Conservation (phyloP, 2,888 invertebrate genomes). For the Eurois occulta region DNA sequence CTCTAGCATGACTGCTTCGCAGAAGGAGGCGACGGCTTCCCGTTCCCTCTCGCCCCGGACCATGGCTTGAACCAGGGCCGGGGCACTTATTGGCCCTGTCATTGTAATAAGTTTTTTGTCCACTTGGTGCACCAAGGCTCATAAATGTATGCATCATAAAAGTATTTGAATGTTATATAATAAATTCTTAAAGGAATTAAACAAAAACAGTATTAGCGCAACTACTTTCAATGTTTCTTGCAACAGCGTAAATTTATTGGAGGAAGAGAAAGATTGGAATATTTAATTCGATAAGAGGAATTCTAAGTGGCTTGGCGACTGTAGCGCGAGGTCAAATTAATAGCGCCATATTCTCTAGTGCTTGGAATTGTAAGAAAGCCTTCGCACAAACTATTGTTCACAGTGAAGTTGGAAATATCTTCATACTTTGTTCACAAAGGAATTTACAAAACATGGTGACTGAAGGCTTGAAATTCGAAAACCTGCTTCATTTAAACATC, state of each 20-base stretch:
- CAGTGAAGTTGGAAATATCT: slow-evolving; percentile 40
- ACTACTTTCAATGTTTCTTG: slow-evolving; percentile 42
- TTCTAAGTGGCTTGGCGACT: slow-evolving; percentile 63
- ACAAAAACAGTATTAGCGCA: slow-evolving; percentile 39
- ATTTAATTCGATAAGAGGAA: slow-evolving; percentile 66
- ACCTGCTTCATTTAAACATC: background rate
- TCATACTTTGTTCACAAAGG: slow-evolving; percentile 23
- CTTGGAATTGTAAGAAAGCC: slow-evolving; percentile 51
- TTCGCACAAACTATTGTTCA: slow-evolving; percentile 50
- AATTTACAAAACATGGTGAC: slow-evolving; percentile 16
- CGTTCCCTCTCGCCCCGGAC: too few species aligned
- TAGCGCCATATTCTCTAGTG: slow-evolving; percentile 46
- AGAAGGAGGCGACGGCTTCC: too few species aligned
- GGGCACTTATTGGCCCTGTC: too few species aligned
- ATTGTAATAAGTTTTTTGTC: too few species aligned
- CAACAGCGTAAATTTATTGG: slow-evolving; percentile 56
- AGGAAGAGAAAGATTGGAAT: slow-evolving; percentile 58
- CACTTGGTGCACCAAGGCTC: background rate
- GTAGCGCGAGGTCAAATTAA: slow-evolving; percentile 60
- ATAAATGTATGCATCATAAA: background rate
- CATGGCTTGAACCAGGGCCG: too few species aligned
- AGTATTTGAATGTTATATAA: background rate
- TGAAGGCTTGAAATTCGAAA: background rate
- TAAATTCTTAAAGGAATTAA: slow-evolving; percentile 13
- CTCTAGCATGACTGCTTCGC: too few species aligned